Evolutionary conservation across 1,140 invertebrate genomes (phyloP).

Genomic region (Pantala flavescens): DNA sequence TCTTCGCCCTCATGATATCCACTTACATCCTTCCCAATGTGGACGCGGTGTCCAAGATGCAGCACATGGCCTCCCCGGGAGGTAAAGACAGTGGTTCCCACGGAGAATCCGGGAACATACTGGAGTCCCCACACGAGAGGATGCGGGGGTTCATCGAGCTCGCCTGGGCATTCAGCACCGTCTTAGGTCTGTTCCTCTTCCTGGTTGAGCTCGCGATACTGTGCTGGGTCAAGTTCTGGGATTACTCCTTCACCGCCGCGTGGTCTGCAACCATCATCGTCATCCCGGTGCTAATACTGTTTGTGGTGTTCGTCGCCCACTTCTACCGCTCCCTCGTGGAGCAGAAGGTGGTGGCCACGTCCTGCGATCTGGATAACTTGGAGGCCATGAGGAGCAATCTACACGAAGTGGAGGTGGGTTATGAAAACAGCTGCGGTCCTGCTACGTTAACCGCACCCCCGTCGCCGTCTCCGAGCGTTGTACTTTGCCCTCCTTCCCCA

Average conservation of each 20-base stretch:
- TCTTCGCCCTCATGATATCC: constrained; percentile 90
- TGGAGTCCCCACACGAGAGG: constrained; percentile 61
- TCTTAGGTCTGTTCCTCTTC: constrained; percentile 70
- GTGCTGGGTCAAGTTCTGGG: constrained; percentile 82
- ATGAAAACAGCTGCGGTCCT: not conserved
- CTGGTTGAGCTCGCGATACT: constrained; percentile 73
- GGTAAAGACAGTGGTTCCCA: not conserved
- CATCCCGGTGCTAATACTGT: constrained; percentile 77
- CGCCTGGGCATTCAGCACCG: constrained; percentile 89
- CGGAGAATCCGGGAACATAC: not conserved
- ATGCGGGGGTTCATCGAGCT: constrained; percentile 65
- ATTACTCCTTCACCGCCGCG: constrained; percentile 65
- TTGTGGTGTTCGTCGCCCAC: constrained; percentile 77
- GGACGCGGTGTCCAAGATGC: constrained; percentile 50
- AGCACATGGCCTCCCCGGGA: not conserved
- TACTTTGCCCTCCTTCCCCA: not conserved
- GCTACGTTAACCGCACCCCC: not conserved
- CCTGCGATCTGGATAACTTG: constrained; percentile 54
- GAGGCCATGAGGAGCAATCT: constrained; percentile 59
- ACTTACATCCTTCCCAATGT: constrained; percentile 83
- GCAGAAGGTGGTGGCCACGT: constrained; percentile 62
- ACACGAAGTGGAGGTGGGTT: constrained; percentile 30
- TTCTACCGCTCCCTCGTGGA: constrained; percentile 82
- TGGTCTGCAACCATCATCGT: constrained; percentile 76
- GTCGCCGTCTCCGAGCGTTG: not conserved